Conservation (phyloP, 2,888 invertebrate species). For the Dolomedes plantarius region DNA sequence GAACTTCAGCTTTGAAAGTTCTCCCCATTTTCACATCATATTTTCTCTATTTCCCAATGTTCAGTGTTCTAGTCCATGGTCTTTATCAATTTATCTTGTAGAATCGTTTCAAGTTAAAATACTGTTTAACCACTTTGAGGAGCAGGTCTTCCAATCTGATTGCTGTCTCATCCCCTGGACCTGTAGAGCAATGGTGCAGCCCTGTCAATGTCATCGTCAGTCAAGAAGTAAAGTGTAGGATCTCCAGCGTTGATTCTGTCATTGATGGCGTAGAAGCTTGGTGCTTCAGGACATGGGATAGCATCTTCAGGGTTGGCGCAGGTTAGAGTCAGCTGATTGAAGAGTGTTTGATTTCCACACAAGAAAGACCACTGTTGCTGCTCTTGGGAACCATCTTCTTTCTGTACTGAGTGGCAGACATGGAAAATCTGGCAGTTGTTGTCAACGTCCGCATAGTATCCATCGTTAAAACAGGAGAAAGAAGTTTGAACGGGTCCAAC, state of each 20-base stretch:
- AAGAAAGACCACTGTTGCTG: conserved; percentile 63
- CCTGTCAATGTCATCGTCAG: conserved; percentile 13
- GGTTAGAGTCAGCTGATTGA: conserved; percentile 24
- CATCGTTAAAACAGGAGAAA: conserved; percentile 45
- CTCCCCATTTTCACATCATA: too few species aligned
- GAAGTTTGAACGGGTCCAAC: conserved; percentile 58
- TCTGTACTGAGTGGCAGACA: conserved; percentile 50
- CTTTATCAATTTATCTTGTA: too few species aligned
- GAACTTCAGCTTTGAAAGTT: too few species aligned
- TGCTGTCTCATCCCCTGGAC: conserved; percentile 31
- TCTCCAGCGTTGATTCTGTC: conserved; percentile 27
- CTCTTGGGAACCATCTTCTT: conserved; percentile 36
- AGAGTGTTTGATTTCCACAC: conserved; percentile 67
- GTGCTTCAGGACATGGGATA: conserved; percentile 19
- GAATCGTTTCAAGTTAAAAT: too few species aligned
- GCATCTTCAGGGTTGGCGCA: conserved; percentile 27
- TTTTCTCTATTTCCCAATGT: not conserved
- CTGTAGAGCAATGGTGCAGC: conserved; percentile 48
- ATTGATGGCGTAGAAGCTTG: conserved; percentile 17
- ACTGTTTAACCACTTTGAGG: not conserved
- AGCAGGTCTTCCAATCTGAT: not conserved
- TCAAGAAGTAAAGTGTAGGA: conserved; percentile 25
- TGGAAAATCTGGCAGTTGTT: conserved; percentile 71
- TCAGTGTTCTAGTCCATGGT: not conserved
- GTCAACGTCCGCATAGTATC: conserved; percentile 68